phyloP scores from a whole-genome alignment of 2,113 vertebrate species.

The Garra rufa region DNA sequence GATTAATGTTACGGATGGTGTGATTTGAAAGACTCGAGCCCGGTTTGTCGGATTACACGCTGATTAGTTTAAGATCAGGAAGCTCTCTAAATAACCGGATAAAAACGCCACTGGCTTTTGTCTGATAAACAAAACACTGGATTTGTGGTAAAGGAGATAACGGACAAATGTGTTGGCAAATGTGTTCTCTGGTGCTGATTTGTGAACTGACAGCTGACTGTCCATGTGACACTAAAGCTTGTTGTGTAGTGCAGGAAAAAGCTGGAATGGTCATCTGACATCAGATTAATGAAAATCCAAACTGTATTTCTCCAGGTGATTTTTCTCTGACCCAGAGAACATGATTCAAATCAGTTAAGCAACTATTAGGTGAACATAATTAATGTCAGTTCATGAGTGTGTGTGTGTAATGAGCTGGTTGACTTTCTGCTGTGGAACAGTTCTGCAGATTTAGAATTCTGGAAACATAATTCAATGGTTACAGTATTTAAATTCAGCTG shows the following conservation, averaged over 20 bases:
- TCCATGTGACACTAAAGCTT: background rate
- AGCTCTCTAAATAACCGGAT: conserved; percentile 32
- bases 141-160: conserved; percentile 20
- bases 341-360: background rate
- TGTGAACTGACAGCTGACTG: background rate
- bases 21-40: conserved; percentile 8
- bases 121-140: background rate
- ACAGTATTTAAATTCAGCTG: background rate
- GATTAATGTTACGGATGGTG: conserved; percentile 21
- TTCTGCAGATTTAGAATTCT: background rate
- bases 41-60: conserved; percentile 17
- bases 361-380: conserved; percentile 6
- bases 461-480: background rate
- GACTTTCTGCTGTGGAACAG: background rate
- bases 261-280: conserved; percentile 5
- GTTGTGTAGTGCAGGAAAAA: background rate
- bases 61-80: conserved; percentile 30
- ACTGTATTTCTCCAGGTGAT: background rate
- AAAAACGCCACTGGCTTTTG: conserved; percentile 5
- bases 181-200: background rate
- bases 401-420: background rate
- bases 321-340: background rate
- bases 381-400: background rate
- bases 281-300: conserved; percentile 26
- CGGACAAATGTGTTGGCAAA: background rate